Evolutionary conservation across 2,888 invertebrate genomes (phyloP).

Genomic region (Clanis bilineata): DNA sequence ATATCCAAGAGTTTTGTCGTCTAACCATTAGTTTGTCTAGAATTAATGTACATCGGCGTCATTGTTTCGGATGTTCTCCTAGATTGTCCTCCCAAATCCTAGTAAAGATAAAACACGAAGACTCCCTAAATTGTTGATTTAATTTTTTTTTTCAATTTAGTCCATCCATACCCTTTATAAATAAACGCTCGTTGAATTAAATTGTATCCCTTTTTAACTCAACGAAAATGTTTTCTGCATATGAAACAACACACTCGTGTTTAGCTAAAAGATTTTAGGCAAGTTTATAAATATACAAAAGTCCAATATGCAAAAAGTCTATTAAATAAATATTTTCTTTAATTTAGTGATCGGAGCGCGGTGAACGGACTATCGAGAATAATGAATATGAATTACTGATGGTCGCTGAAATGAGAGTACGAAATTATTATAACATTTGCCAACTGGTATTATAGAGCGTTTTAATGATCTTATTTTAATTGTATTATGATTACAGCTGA

Average conservation of each 20-base stretch:
- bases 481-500: not conserved
- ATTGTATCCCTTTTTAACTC: too few species aligned
- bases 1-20: conserved; percentile 19
- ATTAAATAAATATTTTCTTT: not conserved
- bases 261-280: not conserved
- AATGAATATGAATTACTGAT: not conserved
- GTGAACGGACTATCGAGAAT: not conserved
- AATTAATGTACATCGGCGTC: not conserved
- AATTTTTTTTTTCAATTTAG: too few species aligned
- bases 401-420: not conserved
- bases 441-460: not conserved
- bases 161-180: too few species aligned
- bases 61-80: not conserved
- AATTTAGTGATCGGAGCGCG: not conserved
- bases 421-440: not conserved
- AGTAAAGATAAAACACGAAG: too few species aligned
- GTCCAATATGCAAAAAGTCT: not conserved
- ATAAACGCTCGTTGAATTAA: too few species aligned
- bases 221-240: too few species aligned
- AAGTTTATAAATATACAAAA: not conserved
- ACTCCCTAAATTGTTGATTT: too few species aligned
- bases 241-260: not conserved
- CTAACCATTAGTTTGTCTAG: not conserved
- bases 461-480: not conserved
- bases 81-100: not conserved